These are phyloP conservation scores for Esox masquinongy DNA, from an alignment of 2,797 vertebrate genomes.

Conservation along the genomic window DNA sequence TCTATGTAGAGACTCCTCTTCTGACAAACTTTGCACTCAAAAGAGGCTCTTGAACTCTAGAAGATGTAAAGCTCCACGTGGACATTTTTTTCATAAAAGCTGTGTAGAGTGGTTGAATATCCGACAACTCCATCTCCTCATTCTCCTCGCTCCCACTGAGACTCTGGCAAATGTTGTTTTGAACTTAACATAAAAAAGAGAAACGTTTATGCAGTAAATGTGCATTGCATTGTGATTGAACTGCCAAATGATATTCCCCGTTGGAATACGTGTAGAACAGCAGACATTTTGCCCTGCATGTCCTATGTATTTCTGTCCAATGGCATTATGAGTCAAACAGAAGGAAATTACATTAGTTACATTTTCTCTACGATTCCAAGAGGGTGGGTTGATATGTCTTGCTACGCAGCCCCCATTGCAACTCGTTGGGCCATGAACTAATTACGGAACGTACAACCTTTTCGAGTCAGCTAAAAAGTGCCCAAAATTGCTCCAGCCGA, in stretches of 20 bases:
- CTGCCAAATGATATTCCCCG: too few species aligned
- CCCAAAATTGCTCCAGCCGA: not conserved
- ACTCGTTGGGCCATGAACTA: too few species aligned
- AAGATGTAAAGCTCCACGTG: constrained; percentile 48
- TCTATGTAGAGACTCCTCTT: constrained; percentile 51
- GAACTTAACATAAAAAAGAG: too few species aligned
- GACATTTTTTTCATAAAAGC: constrained; percentile 54
- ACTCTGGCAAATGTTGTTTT: constrained; percentile 19
- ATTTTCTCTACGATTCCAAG: too few species aligned
- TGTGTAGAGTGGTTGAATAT: constrained; percentile 53
- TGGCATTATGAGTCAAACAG: too few species aligned
- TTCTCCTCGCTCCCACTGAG: constrained; percentile 20
- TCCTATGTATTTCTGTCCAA: not conserved
- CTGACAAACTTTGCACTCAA: constrained; percentile 37
- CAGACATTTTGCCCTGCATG: not conserved
- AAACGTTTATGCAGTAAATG: too few species aligned
- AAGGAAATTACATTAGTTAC: too few species aligned
- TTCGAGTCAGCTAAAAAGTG: not conserved
- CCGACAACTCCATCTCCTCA: constrained; percentile 43
- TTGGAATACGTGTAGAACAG: not conserved
- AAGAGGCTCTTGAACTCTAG: constrained; percentile 59
- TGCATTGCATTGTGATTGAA: too few species aligned
- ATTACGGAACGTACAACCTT: not conserved
- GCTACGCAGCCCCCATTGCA: too few species aligned
- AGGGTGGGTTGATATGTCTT: too few species aligned